phyloP scores from a whole-genome alignment of 2,888 invertebrate species.

The Dolichomitus sp. region DNA sequence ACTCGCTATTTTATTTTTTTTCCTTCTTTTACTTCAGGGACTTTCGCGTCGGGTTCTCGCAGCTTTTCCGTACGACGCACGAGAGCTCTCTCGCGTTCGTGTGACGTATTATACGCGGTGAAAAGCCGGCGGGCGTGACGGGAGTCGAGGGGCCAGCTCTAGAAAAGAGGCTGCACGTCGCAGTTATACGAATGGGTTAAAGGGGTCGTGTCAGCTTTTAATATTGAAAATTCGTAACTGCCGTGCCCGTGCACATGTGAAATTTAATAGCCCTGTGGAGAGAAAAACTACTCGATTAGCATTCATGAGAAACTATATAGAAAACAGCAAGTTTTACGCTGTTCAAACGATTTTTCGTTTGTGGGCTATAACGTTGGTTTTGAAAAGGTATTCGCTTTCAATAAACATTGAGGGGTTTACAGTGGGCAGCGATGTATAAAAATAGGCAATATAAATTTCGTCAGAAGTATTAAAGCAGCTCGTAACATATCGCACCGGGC shows the following conservation, averaged over 20 bases:
- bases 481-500: background rate
- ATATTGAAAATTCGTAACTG: slow-evolving; percentile 9
- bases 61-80: slow-evolving; percentile 44
- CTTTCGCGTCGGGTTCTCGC: slow-evolving; percentile 6
- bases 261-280: slow-evolving; percentile 4
- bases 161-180: slow-evolving; percentile 10
- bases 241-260: background rate
- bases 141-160: slow-evolving; percentile 24
- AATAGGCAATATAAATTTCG: background rate
- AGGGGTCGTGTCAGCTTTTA: slow-evolving; percentile 35
- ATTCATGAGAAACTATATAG: background rate
- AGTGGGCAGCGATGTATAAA: background rate
- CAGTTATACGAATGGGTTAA: slow-evolving; percentile 31
- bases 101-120: slow-evolving; percentile 44
- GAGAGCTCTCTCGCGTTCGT: slow-evolving; percentile 40
- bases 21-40: background rate
- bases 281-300: slow-evolving; percentile 3
- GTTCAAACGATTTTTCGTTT: background rate
- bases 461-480: background rate
- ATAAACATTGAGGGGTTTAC: background rate
- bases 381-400: background rate
- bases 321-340: background rate
- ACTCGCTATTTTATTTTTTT: slow-evolving; percentile 12
- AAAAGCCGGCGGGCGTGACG: slow-evolving; percentile 39
- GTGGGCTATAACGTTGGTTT: background rate